phyloP scores from a whole-genome alignment of 2,113 vertebrate species.

The Neolamprologus toae region DNA sequence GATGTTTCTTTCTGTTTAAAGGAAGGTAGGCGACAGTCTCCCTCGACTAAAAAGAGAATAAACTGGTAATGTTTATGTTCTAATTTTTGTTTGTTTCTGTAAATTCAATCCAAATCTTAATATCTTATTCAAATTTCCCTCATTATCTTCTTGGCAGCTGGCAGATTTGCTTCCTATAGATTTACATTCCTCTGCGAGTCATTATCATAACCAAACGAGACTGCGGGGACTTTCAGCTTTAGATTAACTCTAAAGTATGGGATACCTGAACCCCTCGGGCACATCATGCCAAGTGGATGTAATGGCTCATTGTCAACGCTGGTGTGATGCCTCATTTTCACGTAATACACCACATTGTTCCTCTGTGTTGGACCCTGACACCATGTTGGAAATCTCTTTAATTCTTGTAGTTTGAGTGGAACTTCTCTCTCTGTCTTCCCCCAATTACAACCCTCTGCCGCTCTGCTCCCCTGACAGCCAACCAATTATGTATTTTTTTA shows the following conservation, averaged over 20 bases:
- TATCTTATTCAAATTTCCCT: neutral
- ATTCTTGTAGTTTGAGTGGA: slow-evolving; percentile 12
- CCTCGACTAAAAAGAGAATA: neutral
- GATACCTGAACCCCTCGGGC: neutral
- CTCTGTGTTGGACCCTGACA: slow-evolving; percentile 4
- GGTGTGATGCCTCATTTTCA: slow-evolving; percentile 7
- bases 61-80: neutral
- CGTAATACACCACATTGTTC: neutral
- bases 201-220: too few species aligned
- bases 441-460: slow-evolving; percentile 16
- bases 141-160: neutral
- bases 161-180: neutral
- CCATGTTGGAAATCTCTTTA: slow-evolving; percentile 6
- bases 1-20: neutral
- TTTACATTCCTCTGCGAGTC: neutral
- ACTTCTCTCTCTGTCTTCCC: neutral
- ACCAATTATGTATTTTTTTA: slow-evolving; percentile 44
- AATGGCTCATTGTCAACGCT: neutral
- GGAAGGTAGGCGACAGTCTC: neutral
- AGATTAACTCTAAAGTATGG: neutral
- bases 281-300: neutral
- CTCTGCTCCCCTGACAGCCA: slow-evolving; percentile 18
- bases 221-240: neutral
- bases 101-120: neutral
- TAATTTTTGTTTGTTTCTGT: neutral